Conservation (phyloP, 2,797 vertebrate species). For the Tapera naevia region DNA sequence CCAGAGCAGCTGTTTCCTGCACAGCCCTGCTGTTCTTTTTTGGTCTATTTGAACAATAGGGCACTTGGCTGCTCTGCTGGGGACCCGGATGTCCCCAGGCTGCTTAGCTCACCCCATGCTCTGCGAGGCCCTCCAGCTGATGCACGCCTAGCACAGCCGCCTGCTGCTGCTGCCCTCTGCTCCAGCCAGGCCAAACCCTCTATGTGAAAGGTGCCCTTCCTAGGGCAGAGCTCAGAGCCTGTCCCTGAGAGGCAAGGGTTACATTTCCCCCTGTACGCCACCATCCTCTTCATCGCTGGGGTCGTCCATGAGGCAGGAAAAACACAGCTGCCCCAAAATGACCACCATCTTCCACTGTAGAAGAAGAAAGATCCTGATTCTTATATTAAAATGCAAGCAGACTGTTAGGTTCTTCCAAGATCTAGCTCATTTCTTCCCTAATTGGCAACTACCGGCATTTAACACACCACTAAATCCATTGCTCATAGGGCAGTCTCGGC, state of each 20-base stretch:
- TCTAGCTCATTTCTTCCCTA: neutral
- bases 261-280: fast-evolving
- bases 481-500: neutral
- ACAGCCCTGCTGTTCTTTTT: neutral
- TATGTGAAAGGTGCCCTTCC: neutral
- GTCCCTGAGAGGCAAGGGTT: neutral
- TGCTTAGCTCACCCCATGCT: neutral
- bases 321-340: neutral
- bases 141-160: neutral
- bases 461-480: neutral
- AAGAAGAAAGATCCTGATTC: neutral
- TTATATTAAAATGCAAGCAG: neutral
- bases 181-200: neutral
- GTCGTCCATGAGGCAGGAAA: neutral
- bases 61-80: neutral
- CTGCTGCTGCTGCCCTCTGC: neutral
- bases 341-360: neutral
- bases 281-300: neutral
- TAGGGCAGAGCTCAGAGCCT: neutral
- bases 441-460: neutral
- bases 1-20: neutral
- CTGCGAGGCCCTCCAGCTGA: neutral
- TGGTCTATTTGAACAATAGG: neutral
- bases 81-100: neutral
- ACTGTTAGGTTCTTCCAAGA: neutral